These are phyloP conservation scores for Thereva nobilitata DNA, from an alignment of 2,888 invertebrate genomes.

Conservation along the genomic window DNA sequence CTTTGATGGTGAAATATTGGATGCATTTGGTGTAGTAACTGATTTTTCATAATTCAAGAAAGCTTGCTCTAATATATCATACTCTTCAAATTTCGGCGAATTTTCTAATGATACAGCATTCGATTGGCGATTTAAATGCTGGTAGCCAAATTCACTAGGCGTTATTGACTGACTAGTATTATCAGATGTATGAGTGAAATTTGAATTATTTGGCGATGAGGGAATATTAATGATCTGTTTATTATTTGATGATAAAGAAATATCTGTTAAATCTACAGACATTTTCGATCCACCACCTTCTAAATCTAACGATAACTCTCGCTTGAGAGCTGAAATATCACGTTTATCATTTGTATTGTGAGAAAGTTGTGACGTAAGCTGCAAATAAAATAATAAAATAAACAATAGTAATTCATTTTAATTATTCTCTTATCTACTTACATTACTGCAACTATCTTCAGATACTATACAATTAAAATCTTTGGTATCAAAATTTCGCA, in stretches of 20 bases:
- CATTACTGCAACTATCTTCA: constrained; percentile 53
- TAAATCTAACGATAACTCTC: constrained; percentile 56
- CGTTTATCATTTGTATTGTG: constrained; percentile 50
- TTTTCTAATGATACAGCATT: constrained; percentile 56
- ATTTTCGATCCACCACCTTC: constrained; percentile 48
- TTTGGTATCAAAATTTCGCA: constrained; percentile 43
- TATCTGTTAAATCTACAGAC: constrained; percentile 46
- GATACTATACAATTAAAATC: constrained; percentile 49
- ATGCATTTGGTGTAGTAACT: constrained; percentile 41
- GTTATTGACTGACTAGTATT: constrained; percentile 59
- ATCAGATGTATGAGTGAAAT: constrained; percentile 53
- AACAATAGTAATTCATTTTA: not conserved
- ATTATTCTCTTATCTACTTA: constrained; percentile 43
- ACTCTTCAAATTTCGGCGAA: constrained; percentile 54
- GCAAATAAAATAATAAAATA: not conserved
- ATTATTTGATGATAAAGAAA: constrained; percentile 39
- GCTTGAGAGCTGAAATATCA: constrained; percentile 56
- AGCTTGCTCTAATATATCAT: constrained; percentile 49
- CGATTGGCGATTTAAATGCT: constrained; percentile 56
- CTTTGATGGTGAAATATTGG: not conserved
- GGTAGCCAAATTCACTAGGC: constrained; percentile 58
- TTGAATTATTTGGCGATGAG: constrained; percentile 54
- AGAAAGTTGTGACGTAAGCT: constrained; percentile 44
- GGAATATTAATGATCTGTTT: constrained; percentile 46
- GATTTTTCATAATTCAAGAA: constrained; percentile 46